Evolutionary conservation across 2,888 invertebrate genomes (phyloP), one percentile per base, ranked within the genome.

Genomic region (Ophion ventricosus): DNA sequence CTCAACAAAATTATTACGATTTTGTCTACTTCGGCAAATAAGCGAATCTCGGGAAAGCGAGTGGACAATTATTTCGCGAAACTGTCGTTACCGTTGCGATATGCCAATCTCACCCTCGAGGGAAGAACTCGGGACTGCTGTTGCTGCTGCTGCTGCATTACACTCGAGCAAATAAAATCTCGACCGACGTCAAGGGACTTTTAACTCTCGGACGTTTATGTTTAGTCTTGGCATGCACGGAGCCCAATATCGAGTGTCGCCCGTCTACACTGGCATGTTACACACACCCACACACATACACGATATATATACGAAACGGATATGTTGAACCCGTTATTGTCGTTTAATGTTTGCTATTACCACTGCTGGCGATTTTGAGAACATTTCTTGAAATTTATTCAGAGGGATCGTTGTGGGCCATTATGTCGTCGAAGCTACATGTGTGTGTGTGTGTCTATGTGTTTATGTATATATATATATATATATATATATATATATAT

Each of bases 191-290:
- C 64, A 49, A 40, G 56, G 49, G 64, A 35, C 64, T 81, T 81
- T 78, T 35, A 57, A 70, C 78, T 69, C 78, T 70, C 57, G n/a
- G 74, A 75, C 63, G 83, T 86, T 87, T 85, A 82, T 87, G 85
- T 87, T 86, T 87, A 87, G 82, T 87, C 86, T 87, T 74, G 83
- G 83, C 74, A 61, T 82, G 77, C 73, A 79, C 61, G 59, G 69
- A 77, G 72, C 81, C 77, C 69, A 79, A 85, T 84, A 82, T 80
- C 79, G 84, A 76, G 81, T 80, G 81, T 69, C 79, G 23, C 57
- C 20, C 57, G 17, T 57, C 23, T 57, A 20, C 10, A 20, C 20
- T 23, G 5, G 23, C 57, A 57, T 23, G 3, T 35, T 63, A 57
- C 73, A 61, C 49, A 72, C 57, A 73, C 35, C 40, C 63, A 23